Evolutionary conservation across 2,888 invertebrate species (phyloP), one percentile per base, ranked within the genome.

Genomic region (Troglohyphantes excavatus): DNA sequence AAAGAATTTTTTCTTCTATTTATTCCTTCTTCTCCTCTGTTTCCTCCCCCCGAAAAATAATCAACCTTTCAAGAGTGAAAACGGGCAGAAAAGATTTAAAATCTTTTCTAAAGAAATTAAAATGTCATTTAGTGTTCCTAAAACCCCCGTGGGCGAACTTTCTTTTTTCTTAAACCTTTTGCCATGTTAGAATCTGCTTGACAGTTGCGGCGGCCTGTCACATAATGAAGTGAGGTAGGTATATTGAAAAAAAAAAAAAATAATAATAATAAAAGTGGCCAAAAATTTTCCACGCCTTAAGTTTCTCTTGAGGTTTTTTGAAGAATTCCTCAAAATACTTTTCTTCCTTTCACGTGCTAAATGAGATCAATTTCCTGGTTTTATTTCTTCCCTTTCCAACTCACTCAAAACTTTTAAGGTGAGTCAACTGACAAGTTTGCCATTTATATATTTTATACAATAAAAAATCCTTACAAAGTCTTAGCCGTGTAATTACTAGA

Each of bases 111-210:
- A 59, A 78, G 78, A 78, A 86, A 86, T 78, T 86, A 78, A 86
- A 78, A 70, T 78, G 86, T 86, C 86, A 70, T 86, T 86, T 86
- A 86, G 63, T n/a, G n/a, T 78, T 86, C 68, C 21, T 43, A 59
- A 70, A 68, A 85, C 29, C 76, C 76, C 76, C 78, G 59, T 75
- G 63, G 76, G 86, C 67, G 19, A 43, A 65, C 17, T 6, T 72
- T 46, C 29, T 76, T 17, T 63, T 78, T 11, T 9, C 13, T 33
- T 33, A 9, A 9, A 6, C 46, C 46, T 33, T 26, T 11, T 46
- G 17, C 19, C 21, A 21, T 53, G 29, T 13, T 29, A 27, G 23
- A 39, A 43, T 59, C 59, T 59, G 76, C n/a, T 86, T 86, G 70
- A 86, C 78, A 86, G 70, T 46, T 17, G 39, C 19, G 39, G 29